phyloP scores from a whole-genome alignment of 1,140 invertebrate species.

The Vanessa tameamea region DNA sequence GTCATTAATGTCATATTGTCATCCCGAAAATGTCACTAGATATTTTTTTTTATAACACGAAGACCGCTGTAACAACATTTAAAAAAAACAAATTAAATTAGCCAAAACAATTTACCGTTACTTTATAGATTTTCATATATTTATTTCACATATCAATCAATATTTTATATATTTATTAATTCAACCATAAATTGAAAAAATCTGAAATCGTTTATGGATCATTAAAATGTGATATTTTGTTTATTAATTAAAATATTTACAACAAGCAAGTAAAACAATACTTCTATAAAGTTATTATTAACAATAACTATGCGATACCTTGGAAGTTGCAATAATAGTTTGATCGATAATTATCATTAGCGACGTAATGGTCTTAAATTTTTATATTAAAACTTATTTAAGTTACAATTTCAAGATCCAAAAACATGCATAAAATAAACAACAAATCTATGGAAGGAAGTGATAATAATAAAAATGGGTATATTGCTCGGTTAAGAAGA shows the following conservation, averaged over 20 bases:
- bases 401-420: neutral
- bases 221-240: too few relatives aligned
- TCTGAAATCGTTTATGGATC: too few relatives aligned
- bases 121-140: too few relatives aligned
- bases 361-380: neutral
- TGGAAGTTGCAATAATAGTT: neutral
- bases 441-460: neutral
- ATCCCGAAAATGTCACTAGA: neutral
- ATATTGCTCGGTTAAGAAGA: constrained; percentile 50
- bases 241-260: too few relatives aligned
- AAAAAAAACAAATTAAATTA: neutral
- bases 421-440: constrained; percentile 3
- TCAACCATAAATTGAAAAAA: too few relatives aligned
- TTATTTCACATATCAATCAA: too few relatives aligned
- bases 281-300: too few relatives aligned
- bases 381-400: neutral
- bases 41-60: neutral
- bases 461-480: constrained; percentile 33
- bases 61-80: neutral
- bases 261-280: too few relatives aligned
- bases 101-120: too few relatives aligned
- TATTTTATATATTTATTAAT: too few relatives aligned
- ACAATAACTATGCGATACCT: neutral
- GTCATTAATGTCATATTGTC: constrained; percentile 1
- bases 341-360: constrained; percentile 12